Evolutionary conservation across 2,797 vertebrate genomes (phyloP).

Genomic region (Trachurus trachurus): DNA sequence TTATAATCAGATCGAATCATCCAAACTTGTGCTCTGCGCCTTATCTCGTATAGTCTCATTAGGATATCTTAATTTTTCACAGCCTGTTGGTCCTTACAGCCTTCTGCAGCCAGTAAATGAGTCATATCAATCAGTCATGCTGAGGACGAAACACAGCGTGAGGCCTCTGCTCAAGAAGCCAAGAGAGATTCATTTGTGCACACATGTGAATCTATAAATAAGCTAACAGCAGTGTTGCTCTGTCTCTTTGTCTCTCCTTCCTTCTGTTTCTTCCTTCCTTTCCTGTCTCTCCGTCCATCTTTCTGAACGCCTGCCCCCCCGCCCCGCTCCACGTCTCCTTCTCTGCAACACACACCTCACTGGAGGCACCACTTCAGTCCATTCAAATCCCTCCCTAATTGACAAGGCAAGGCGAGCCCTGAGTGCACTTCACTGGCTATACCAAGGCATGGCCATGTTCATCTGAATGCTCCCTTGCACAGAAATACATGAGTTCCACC

Average conservation of each 20-base stretch:
- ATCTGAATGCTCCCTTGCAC: slow-evolving; percentile 68
- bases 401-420: slow-evolving; percentile 76
- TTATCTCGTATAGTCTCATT: slow-evolving; percentile 85
- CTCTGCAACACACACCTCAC: slow-evolving; percentile 71
- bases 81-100: slow-evolving; percentile 77
- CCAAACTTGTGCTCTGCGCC: slow-evolving; percentile 77
- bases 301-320: slow-evolving; percentile 37
- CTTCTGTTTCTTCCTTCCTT: slow-evolving; percentile 37
- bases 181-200: slow-evolving; percentile 63
- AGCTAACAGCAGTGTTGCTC: slow-evolving; percentile 58
- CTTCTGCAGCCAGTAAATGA: slow-evolving; percentile 76
- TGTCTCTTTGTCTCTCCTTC: slow-evolving; percentile 61
- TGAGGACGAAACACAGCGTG: slow-evolving; percentile 72
- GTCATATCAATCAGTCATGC: slow-evolving; percentile 82
- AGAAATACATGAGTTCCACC: slow-evolving; percentile 57
- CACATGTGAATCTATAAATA: slow-evolving; percentile 78
- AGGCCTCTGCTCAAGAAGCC: slow-evolving; percentile 58
- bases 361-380: slow-evolving; percentile 76
- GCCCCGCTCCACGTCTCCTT: slow-evolving; percentile 40
- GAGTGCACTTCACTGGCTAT: slow-evolving; percentile 78
- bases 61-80: slow-evolving; percentile 84
- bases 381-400: slow-evolving; percentile 82
- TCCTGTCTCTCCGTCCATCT: slow-evolving; percentile 25
- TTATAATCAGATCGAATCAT: slow-evolving; percentile 86
- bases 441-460: slow-evolving; percentile 73